These are phyloP conservation scores for Pelobates cultripes DNA, from an alignment of 2,797 vertebrate species.

Conservation along the genomic window DNA sequence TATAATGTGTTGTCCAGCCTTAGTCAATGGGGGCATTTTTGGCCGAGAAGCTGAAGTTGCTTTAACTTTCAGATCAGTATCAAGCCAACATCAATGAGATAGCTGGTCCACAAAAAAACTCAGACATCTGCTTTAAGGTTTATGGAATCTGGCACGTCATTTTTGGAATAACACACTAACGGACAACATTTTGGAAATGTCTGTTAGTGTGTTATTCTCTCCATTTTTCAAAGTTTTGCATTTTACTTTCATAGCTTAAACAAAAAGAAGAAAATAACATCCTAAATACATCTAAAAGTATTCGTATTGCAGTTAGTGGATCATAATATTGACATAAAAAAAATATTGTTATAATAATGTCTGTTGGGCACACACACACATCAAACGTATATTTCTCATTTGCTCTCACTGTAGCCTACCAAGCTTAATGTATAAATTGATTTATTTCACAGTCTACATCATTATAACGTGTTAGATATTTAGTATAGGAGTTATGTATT, in stretches of 20 bases:
- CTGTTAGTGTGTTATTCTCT: background rate
- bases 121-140: background rate
- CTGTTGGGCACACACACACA: no score
- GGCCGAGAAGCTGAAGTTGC: background rate
- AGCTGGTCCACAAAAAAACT: background rate
- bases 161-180: no score
- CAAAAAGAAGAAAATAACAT: background rate
- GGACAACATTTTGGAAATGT: no score
- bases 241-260: background rate
- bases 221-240: background rate
- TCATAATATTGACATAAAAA: no score
- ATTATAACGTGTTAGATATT: no score
- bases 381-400: no score
- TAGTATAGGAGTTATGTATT: no score
- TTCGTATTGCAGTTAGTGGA: no score
- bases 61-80: background rate
- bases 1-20: background rate
- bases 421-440: no score
- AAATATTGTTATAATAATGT: no score
- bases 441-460: no score
- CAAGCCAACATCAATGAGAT: background rate
- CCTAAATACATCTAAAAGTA: background rate
- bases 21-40: background rate
- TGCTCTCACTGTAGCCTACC: no score
- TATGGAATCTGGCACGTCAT: background rate